These are phyloP conservation scores for Rhynchotus rufescens DNA, from an alignment of 2,797 vertebrate genomes.

Conservation along the genomic window DNA sequence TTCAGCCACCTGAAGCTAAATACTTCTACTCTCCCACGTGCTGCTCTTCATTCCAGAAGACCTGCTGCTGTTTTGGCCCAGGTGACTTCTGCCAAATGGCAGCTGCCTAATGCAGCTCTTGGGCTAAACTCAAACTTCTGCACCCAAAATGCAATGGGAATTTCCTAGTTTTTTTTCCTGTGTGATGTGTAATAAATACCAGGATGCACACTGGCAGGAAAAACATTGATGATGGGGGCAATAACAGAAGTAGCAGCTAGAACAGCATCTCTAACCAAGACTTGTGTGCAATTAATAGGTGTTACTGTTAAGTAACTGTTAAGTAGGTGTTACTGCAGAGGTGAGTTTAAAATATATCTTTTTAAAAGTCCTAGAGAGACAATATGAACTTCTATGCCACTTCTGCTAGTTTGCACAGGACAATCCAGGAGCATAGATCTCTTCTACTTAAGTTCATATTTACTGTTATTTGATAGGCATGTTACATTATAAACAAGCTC, in stretches of 20 bases:
- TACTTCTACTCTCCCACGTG: not conserved
- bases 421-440: not conserved
- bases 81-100: not conserved
- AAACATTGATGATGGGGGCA: not conserved
- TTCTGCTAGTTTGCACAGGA: not conserved
- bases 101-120: not conserved
- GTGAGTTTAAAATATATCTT: not conserved
- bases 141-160: no score
- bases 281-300: not conserved
- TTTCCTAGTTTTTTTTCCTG: not conserved
- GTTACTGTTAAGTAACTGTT: no score
- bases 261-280: not conserved
- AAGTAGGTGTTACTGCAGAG: no score
- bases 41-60: not conserved
- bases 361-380: not conserved
- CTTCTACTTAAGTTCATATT: not conserved
- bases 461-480: not conserved
- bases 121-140: not conserved
- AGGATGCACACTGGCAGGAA: not conserved
- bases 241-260: not conserved
- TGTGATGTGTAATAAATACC: no score
- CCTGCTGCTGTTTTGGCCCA: not conserved
- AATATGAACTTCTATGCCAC: not conserved
- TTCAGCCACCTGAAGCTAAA: not conserved
- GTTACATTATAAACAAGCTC: not conserved